Evolutionary conservation across 2,888 invertebrate species (phyloP).

Genomic region (Chrysina gloriosa): DNA sequence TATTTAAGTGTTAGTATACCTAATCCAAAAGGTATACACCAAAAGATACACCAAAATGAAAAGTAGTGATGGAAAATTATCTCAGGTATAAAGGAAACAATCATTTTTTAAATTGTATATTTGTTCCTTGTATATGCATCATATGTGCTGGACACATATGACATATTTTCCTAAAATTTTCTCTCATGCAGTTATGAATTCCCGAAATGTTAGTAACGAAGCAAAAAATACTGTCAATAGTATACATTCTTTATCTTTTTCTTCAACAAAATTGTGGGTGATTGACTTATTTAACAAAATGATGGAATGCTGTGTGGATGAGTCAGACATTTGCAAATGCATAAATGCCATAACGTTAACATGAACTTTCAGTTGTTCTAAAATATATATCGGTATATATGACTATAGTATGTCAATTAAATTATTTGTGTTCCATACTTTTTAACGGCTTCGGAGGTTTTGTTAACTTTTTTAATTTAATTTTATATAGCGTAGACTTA

Average conservation of each 20-base stretch:
- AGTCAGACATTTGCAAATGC: slow-evolving; percentile 34
- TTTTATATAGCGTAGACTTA: slow-evolving; percentile 36
- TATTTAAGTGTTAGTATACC: too few species aligned
- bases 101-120: slow-evolving; percentile 39
- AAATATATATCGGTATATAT: slow-evolving; percentile 11
- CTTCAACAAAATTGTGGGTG: slow-evolving; percentile 27
- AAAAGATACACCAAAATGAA: too few species aligned
- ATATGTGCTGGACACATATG: slow-evolving; percentile 44
- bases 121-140: slow-evolving; percentile 10
- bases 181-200: slow-evolving; percentile 45
- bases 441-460: slow-evolving; percentile 32
- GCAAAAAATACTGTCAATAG: slow-evolving; percentile 4
- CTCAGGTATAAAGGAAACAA: slow-evolving; percentile 49
- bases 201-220: background rate
- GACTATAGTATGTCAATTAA: slow-evolving; percentile 32
- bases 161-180: slow-evolving; percentile 38
- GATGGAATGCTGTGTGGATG: slow-evolving; percentile 19
- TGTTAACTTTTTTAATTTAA: slow-evolving; percentile 36
- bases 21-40: too few species aligned
- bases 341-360: slow-evolving; percentile 39
- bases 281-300: slow-evolving; percentile 25
- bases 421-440: slow-evolving; percentile 34
- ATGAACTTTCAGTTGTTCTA: slow-evolving; percentile 15
- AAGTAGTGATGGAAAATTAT: slow-evolving; percentile 35
- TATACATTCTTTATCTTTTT: slow-evolving; percentile 5